Evolutionary conservation across 2,113 vertebrate genomes (phyloP).

Genomic region (Paraplagusia blochii): DNA sequence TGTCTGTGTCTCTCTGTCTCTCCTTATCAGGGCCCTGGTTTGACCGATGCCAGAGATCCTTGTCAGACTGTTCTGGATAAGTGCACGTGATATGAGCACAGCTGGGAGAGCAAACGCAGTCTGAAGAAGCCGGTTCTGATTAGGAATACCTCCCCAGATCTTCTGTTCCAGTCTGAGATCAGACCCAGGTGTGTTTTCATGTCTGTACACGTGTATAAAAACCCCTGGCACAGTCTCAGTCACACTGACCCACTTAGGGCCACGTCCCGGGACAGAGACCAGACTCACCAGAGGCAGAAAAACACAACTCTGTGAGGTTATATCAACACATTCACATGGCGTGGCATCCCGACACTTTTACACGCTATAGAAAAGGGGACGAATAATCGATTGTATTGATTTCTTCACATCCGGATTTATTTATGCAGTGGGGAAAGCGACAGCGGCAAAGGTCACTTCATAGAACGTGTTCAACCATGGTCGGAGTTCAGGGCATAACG

Average conservation of each 20-base stretch:
- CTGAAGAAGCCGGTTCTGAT: slow-evolving; percentile 65
- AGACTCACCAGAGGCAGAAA: slow-evolving; percentile 40
- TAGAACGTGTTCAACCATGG: slow-evolving; percentile 25
- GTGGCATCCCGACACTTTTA: slow-evolving; percentile 44
- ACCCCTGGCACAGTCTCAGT: slow-evolving; percentile 45
- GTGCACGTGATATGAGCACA: slow-evolving; percentile 52
- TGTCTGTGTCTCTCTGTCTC: slow-evolving; percentile 42
- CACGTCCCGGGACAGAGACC: slow-evolving; percentile 20
- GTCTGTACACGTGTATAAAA: slow-evolving; percentile 25
- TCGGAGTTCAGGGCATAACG: slow-evolving; percentile 25
- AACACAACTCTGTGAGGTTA: slow-evolving; percentile 19
- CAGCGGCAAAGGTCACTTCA: slow-evolving; percentile 8
- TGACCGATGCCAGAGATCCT: slow-evolving; percentile 61
- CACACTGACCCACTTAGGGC: slow-evolving; percentile 61
- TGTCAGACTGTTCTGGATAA: slow-evolving; percentile 50
- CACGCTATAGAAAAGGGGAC: slow-evolving; percentile 29
- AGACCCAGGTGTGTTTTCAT: slow-evolving; percentile 57
- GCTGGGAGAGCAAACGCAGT: slow-evolving; percentile 44
- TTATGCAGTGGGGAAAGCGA: slow-evolving; percentile 32
- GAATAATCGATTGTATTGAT: slow-evolving; percentile 52
- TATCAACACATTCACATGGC: slow-evolving; percentile 51
- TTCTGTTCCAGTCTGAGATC: slow-evolving; percentile 58
- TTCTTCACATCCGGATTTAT: slow-evolving; percentile 44
- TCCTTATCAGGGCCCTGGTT: slow-evolving; percentile 57
- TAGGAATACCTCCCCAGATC: slow-evolving; percentile 59